Evolutionary conservation across 1,140 invertebrate species (phyloP), one percentile per base, ranked within the genome.

Genomic region (Elysia chlorotica): DNA sequence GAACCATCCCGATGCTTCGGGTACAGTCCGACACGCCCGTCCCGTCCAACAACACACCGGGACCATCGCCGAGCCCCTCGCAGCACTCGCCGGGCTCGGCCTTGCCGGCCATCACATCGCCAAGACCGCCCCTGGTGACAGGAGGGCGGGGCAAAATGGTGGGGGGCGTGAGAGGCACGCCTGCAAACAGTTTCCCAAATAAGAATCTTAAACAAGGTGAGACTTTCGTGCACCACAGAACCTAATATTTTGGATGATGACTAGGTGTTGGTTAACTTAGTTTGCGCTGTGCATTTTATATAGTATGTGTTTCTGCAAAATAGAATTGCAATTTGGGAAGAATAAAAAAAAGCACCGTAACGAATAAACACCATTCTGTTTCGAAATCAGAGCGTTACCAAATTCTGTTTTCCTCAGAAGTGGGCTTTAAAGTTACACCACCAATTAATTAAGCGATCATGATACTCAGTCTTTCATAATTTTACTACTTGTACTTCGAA

Each of bases 1-100:
- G 56, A 36, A 73, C 75, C 41, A 81, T 83, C 19, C 82, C 82
- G 3, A 79, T 76, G 21, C 70, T 83, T 23, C 71, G 79, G n/a
- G 81, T 83, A 41, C 82, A 83, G 69, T 62, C 81, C 0, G 81
- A 81, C 23, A 83, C 82, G 3, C 82, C 82, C 19, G 75, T 83
- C 14, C 71, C 77, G 10, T 78, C 79, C 41, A 75, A 33, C 3
- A 78, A 70, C 54, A 80, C 82, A n/a, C 81, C 81, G 1, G 74
- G 77, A 19, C 79, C 79, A 2, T 56, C 57, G 23, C 57, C 61
- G 25, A 54, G 59, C n/a, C n/a, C n/a, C n/a, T n/a, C n/a, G n/a
- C n/a, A n/a, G n/a, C n/a, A n/a, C n/a, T n/a, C n/a, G n/a, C n/a
- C n/a, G 25, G 38, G 36, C 35, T 4, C n/a, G 10, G 30, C 37